Evolutionary conservation across 2,113 vertebrate genomes (phyloP), one percentile per base, ranked within the genome.

Genomic region (Halichoeres trimaculatus): DNA sequence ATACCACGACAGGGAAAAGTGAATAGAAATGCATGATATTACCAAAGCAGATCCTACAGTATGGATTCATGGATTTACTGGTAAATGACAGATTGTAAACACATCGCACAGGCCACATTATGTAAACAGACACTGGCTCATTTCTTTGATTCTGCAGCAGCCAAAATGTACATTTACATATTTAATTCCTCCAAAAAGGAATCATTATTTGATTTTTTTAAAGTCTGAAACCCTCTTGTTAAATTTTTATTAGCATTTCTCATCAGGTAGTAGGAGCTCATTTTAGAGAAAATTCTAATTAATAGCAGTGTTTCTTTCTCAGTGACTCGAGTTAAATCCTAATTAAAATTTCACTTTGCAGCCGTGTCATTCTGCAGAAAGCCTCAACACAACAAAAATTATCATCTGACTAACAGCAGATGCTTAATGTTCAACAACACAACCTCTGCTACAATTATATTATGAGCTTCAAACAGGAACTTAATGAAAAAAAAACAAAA

Each of bases 341-440:
- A 35, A 71, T 13, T 72, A 43, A 16, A 47, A 72, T 65, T 66
- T n/a, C 34, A 51, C 76, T 67, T 38, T 12, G 19, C 45, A 50
- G 22, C 26, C 2, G 0, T 61, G 63, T 62, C 10, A 51, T 23
- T 24, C 10, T 63, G 24, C 24, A 70, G 40, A 67, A 70, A 74
- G 20, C 24, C n/a, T 48, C 14, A 36, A 67, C 24, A 52, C 59
- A 17, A 51, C 53, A 65, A 20, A n/a, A 51, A 11, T 45, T 36
- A 60, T 80, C 34, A 59, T 34, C 43, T 22, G 52, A 43, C 34
- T 35, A 59, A 70, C 17, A 48, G 0, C 12, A 64, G n/a, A 67
- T 2, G n/a, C 10, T 2, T 70, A 26, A 52, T 55, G 54, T 26
- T 71, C 47, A 22, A 22, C 17, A 24, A 57, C 0, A 59, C 20